These are phyloP conservation scores for Drosophila hydei DNA, from an alignment of 1,140 invertebrate species.

Conservation along the genomic window DNA sequence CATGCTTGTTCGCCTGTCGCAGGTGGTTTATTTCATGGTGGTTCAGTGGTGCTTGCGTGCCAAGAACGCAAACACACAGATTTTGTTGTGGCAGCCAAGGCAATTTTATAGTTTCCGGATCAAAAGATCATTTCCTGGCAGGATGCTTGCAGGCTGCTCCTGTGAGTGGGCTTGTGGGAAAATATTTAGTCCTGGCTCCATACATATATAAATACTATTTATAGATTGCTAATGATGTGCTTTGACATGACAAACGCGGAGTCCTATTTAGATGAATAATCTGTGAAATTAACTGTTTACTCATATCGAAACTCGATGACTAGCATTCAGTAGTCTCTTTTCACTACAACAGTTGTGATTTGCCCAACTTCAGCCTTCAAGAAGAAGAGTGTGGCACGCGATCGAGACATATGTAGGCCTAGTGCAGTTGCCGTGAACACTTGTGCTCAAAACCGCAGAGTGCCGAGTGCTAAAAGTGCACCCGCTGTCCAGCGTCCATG, in stretches of 20 bases:
- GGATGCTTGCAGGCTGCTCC: conserved; percentile 62
- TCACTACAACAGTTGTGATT: background rate
- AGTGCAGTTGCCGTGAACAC: conserved; percentile 13
- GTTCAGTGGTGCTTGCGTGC: conserved; percentile 52
- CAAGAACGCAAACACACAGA: conserved; percentile 51
- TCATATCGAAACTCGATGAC: no score
- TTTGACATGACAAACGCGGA: conserved; percentile 26
- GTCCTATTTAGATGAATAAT: background rate
- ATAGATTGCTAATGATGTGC: conserved; percentile 42
- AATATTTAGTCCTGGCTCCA: conserved; percentile 37
- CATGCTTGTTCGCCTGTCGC: conserved; percentile 49
- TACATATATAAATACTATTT: conserved; percentile 23
- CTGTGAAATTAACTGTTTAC: background rate
- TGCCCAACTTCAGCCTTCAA: background rate
- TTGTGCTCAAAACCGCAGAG: conserved; percentile 62
- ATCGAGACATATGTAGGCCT: background rate
- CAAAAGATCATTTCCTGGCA: conserved; percentile 83
- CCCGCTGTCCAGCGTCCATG: conserved; percentile 37
- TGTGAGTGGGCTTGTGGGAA: conserved; percentile 56
- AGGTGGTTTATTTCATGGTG: conserved; percentile 61
- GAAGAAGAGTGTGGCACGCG: conserved; percentile 3
- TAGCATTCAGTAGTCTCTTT: no score
- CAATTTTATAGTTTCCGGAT: conserved; percentile 83
- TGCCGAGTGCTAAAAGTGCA: conserved; percentile 69
- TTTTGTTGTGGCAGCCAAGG: conserved; percentile 45